Evolutionary conservation across 2,888 invertebrate species (phyloP), one percentile per base, ranked within the genome.

Genomic region (Nomada fucata): DNA sequence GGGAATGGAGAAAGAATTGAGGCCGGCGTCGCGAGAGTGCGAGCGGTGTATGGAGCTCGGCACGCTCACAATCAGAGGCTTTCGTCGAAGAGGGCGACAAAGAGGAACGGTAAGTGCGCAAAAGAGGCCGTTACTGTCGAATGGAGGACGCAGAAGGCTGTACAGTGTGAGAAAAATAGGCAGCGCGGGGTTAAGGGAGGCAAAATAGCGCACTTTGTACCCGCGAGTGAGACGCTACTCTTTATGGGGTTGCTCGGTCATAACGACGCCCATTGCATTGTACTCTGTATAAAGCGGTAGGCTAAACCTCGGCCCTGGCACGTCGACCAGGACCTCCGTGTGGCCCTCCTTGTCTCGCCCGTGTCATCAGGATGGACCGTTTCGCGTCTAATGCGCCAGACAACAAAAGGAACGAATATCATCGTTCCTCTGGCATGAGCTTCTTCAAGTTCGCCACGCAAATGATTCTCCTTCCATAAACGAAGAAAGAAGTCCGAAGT

Each of bases 201-300:
- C 85, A 87, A 91, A 90, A 88, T 90, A 90, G 88, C 84, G 82
- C 78, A 87, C 91, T 91, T 89, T 91, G 91, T 91, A 84, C 71
- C 29, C 78, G 76, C 83, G 85, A 89, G 90, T 88, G 90, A 89
- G 87, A 89, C 84, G 87, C 80, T 84, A 85, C 86, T 90, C 89
- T 91, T 91, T 91, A 91, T 90, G 88, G 84, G 79, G 79, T 82
- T 86, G 85, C 86, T 88, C 83, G 88, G 87, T 88, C 88, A 87
- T 90, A 91, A 91, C 91, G 88, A 90, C 89, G 86, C 86, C 86
- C 88, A 85, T 86, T 83, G 90, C 89, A 90, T 91, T 90, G 90
- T 90, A 80, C 82, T 73, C 71, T 68, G 77, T 87, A 90, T 88
- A 89, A 89, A 89, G 87, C 85, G 82, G 76, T 64, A 74, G 77